Evolutionary conservation across 2,888 invertebrate genomes (phyloP), one percentile per base, ranked within the genome.

Genomic region (Hedychridium roseum): DNA sequence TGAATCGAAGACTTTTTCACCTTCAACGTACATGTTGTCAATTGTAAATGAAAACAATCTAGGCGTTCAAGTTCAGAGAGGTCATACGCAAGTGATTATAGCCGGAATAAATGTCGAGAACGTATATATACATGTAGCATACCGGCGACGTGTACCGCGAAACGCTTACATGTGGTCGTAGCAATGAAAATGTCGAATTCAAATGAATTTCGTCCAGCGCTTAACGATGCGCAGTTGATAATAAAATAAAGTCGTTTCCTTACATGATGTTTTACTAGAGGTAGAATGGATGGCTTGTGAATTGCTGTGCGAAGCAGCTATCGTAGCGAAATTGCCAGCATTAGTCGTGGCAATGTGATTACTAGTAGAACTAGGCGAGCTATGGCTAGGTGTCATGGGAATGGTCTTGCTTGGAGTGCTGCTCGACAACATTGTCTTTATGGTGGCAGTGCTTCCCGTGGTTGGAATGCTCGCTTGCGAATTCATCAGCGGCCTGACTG

Each of bases 241-340:
- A 2, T 28, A 12, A 18, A 38, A 15, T 18, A 31, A 3, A 7
- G n/a, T 20, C n/a, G 1, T 12, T 40, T n/a, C n/a, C 76, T 76
- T 67, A 80, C 81, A 77, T 68, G 75, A 73, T 57, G 75, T 72
- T 76, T 80, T 80, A 69, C 72, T 79, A 60, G 78, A 75, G 68
- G 71, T 75, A 71, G 79, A 70, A 67, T 77, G 76, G 59, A 74
- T 74, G 66, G 70, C 65, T 76, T 79, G 78, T 47, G 76, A 77
- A 59, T 73, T 79, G 58, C 71, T 76, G 64, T 79, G 79, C 52
- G 78, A 76, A 38, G 85, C 85, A 57, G 87, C 86, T 66, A 87
- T 87, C 23, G 87, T 85, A 53, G 88, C 86, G 80, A 88, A 88
- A 68, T 85, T 85, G 59, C 84, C 80, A 46, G 74, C 74, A 57